Conservation (phyloP, 2,888 invertebrate species). For the Dryobotodes eremita region DNA sequence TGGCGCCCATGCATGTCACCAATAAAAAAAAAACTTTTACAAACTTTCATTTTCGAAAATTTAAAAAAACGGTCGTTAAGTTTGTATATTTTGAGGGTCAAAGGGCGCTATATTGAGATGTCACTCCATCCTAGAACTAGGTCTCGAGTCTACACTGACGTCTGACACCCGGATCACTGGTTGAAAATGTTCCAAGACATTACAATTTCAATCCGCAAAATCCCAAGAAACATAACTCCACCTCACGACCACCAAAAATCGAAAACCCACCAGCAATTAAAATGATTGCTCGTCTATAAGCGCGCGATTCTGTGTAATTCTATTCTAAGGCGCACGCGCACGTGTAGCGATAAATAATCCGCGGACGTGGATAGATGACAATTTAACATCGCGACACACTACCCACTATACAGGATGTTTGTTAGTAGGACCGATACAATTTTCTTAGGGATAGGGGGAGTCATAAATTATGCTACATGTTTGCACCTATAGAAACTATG, state of each 20-base stretch:
- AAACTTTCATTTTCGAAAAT: background rate
- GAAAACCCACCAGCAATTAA: conserved; percentile 49
- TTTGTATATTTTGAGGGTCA: too few relatives aligned
- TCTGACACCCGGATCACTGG: background rate
- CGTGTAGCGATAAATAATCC: conserved; percentile 75
- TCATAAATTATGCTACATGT: too few relatives aligned
- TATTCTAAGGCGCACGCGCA: conserved; percentile 62
- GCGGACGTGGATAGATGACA: conserved; percentile 84
- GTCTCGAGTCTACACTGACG: too few relatives aligned
- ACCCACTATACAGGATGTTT: background rate
- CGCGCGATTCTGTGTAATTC: conserved; percentile 60
- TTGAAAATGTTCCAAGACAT: background rate
- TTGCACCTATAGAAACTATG: too few relatives aligned
- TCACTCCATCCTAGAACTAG: too few relatives aligned
- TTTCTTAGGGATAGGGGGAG: too few relatives aligned
- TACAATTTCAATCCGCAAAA: background rate
- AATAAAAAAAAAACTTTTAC: background rate
- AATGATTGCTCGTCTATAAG: conserved; percentile 44
- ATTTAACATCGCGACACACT: conserved; percentile 83
- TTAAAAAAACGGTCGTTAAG: background rate
- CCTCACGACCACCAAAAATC: conserved; percentile 2
- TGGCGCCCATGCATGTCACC: too few relatives aligned
- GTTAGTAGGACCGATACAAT: too few relatives aligned
- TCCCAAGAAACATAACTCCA: conserved; percentile 3
- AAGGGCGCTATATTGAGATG: too few relatives aligned